Base-by-base conservation (phyloP, 1,140 invertebrate species). In the Drosophila nannoptera region DNA sequence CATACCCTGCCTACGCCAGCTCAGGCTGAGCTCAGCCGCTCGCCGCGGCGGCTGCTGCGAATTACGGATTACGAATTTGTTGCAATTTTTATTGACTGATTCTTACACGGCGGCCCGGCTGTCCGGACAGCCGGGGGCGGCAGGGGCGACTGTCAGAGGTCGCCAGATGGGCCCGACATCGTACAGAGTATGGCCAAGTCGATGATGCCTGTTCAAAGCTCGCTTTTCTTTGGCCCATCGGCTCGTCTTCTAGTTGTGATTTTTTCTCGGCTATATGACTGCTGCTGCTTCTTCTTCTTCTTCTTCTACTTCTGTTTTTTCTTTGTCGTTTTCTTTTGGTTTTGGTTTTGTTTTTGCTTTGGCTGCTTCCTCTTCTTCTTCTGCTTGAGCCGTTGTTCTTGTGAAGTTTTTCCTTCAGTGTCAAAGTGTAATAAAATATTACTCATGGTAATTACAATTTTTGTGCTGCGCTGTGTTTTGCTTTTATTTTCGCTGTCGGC, bases 341-440 rank as follows among this genome's bases (percentile, higher is more conserved):
- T 40, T 14, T 5, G 38, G 11, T 8, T 11, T 42, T 42, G 6
- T 38, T 38, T 7, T 38, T 38, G 36, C 22, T 22, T 22, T 22
- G 22, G 22, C 3, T 22, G 1, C 22, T 22, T 22, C 22, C 3
- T 22, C 22, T 22, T 22, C 22, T 22, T 22, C 22, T 3, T 1
- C 22, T 22, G 22, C 22, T 50, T 49, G 52, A 43, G 46, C 32
- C 50, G 64, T 53, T 59, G 43, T 75, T 82, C 78, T 83, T 64
- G 72, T 69, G 64, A 75, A 83, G 76, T 86, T 86, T 73, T 86
- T 81, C 82, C 75, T 86, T 86, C 81, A 86, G 81, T 86, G 81
- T 86, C 81, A 86, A 87, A 86, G 81, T 86, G 81, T 86, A 86
- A 86, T 86, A 86, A 86, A 87, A 86, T 86, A 86, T 86, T 86